Percentiles rank a stretch among this genome's conserved stretches.
These are phyloP conservation scores for Manis javanica DNA, from an alignment of 2,797 vertebrate genomes.

Conservation along the genomic window DNA sequence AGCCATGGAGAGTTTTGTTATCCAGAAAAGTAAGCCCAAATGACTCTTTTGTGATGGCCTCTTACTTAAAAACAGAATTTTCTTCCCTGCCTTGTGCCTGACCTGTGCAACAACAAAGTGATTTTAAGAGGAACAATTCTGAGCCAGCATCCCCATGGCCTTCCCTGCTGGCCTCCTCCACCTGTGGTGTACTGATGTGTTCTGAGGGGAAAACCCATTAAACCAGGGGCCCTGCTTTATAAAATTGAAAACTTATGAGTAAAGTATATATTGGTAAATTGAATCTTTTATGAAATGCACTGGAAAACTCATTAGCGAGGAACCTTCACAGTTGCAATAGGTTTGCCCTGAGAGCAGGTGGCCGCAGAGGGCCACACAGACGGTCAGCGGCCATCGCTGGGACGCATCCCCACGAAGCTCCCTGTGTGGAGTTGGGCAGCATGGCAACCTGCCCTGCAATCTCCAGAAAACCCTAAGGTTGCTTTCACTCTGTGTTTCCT, in stretches of 20 bases:
- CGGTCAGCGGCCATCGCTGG: fast-evolving
- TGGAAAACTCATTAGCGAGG: not conserved
- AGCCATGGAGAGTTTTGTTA: not conserved
- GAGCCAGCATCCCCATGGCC: not conserved
- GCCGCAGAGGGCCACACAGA: fast-evolving
- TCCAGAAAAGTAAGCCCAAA: not conserved
- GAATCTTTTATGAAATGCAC: not conserved
- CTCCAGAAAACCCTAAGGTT: not conserved
- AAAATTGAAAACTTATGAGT: not conserved
- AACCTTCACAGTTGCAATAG: not conserved
- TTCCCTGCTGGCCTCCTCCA: not conserved
- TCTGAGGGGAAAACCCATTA: not conserved
- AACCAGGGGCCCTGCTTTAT: not conserved
- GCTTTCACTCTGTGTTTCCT: not conserved
- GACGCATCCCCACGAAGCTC: not conserved
- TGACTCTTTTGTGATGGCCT: not conserved
- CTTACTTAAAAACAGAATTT: not conserved
- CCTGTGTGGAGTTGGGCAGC: too few species aligned
- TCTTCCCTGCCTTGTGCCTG: not conserved
- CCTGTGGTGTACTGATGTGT: not conserved
- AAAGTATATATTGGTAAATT: not conserved
- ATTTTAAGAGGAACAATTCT: not conserved
- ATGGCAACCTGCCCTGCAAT: not conserved
- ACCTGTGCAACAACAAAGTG: not conserved
- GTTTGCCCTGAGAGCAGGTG: not conserved